These are phyloP conservation scores for Cheilosia impressa DNA, from an alignment of 2,888 invertebrate species.

Conservation along the genomic window DNA sequence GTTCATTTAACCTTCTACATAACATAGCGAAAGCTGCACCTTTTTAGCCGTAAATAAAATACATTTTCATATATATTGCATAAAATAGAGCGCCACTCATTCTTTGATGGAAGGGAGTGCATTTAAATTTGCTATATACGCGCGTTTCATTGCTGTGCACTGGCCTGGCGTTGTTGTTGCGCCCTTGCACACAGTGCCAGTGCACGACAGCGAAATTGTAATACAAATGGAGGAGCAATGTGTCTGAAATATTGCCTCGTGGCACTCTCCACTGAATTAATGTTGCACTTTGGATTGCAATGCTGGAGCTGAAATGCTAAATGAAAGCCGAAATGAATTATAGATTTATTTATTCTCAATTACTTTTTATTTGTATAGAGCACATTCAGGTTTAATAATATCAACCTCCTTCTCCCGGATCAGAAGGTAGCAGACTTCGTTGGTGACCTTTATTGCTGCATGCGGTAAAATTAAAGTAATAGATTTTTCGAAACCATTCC, in stretches of 20 bases:
- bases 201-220: slow-evolving; percentile 15
- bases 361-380: slow-evolving; percentile 24
- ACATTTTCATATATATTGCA: slow-evolving; percentile 1
- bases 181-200: neutral
- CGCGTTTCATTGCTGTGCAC: slow-evolving; percentile 10
- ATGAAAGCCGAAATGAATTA: slow-evolving; percentile 41
- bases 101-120: slow-evolving; percentile 24
- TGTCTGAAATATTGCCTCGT: slow-evolving; percentile 48
- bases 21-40: neutral
- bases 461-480: slow-evolving; percentile 45
- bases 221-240: slow-evolving; percentile 54
- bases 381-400: neutral
- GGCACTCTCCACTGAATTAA: slow-evolving; percentile 32
- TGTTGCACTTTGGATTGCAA: slow-evolving; percentile 12
- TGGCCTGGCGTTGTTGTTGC: neutral
- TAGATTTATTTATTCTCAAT: slow-evolving; percentile 64
- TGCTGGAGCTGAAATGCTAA: slow-evolving; percentile 14
- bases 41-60: slow-evolving; percentile 3
- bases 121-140: slow-evolving; percentile 22
- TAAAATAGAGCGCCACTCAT: slow-evolving; percentile 12
- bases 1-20: slow-evolving; percentile 3
- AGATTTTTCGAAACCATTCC: slow-evolving; percentile 64
- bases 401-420: slow-evolving; percentile 1
- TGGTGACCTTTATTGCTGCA: neutral
- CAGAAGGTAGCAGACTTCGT: neutral